Percentiles rank a stretch among this genome's conserved stretches.
These are phyloP conservation scores for Girardinus metallicus DNA, from an alignment of 2,797 vertebrate species.

Conservation along the genomic window DNA sequence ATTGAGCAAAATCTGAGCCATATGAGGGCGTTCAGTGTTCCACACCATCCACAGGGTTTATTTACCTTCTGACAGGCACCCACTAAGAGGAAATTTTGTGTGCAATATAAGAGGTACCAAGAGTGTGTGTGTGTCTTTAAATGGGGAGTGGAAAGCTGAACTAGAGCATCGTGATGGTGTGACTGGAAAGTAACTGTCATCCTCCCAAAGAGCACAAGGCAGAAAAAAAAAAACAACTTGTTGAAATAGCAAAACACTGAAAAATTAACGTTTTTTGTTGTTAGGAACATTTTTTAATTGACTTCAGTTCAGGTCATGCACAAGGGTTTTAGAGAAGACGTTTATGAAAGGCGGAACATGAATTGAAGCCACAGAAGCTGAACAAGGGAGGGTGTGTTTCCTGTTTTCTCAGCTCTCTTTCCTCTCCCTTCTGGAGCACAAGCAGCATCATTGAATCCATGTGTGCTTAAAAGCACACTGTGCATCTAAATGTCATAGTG, in stretches of 20 bases:
- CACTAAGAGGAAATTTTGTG: slow-evolving; percentile 56
- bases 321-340: slow-evolving; percentile 29
- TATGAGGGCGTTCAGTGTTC: slow-evolving; percentile 74
- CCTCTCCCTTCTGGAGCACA: slow-evolving; percentile 34
- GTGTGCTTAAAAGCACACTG: slow-evolving; percentile 32
- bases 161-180: slow-evolving; percentile 15
- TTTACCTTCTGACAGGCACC: slow-evolving; percentile 68
- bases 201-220: slow-evolving; percentile 18
- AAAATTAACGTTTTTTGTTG: slow-evolving; percentile 15
- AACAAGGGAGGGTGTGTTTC: slow-evolving; percentile 40
- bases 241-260: neutral
- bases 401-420: slow-evolving; percentile 53
- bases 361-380: slow-evolving; percentile 42
- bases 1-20: slow-evolving; percentile 64
- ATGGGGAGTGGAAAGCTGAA: slow-evolving; percentile 29
- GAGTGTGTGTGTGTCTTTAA: slow-evolving; percentile 14
- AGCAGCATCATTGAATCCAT: slow-evolving; percentile 53
- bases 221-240: slow-evolving; percentile 3
- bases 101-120: slow-evolving; percentile 38
- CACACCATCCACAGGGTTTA: slow-evolving; percentile 68
- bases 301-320: neutral
- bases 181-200: slow-evolving; percentile 35
- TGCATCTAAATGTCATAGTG: slow-evolving; percentile 27
- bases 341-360: slow-evolving; percentile 34
- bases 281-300: slow-evolving; percentile 5